A percentile compares a stretch with the other conserved stretches of the same genome.
Conservation (phyloP, 2,113 vertebrate species). For the Notothenia rossii region DNA sequence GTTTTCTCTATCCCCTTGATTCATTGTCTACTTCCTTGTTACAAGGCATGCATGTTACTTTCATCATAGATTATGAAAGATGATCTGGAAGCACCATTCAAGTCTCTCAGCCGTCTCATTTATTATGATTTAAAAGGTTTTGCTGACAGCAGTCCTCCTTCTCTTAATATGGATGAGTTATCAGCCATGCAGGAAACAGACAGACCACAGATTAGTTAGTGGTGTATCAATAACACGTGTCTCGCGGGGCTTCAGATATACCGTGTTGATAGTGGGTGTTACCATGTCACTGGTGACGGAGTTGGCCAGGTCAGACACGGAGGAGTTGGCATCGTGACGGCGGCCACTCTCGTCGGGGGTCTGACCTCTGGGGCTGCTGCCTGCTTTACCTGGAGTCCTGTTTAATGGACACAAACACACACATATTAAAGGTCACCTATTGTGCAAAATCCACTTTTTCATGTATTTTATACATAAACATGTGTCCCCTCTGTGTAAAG, state of each 20-base stretch:
- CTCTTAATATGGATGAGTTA: conserved; percentile 36
- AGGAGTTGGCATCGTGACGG: conserved; percentile 90
- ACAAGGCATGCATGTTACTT: conserved; percentile 23
- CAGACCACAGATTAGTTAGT: conserved; percentile 5
- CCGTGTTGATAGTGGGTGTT: conserved; percentile 52
- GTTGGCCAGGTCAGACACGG: conserved; percentile 96
- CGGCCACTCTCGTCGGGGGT: conserved; percentile 87
- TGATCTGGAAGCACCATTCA: conserved; percentile 31
- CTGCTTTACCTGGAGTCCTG: conserved; percentile 89
- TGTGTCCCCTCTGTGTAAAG: too few relatives aligned
- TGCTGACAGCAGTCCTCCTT: conserved; percentile 34
- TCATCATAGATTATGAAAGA: conserved; percentile 43
- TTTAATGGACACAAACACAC: conserved; percentile 50
- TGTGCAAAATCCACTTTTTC: too few relatives aligned
- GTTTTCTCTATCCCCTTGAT: not conserved
- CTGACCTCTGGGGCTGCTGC: conserved; percentile 88
- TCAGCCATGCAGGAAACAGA: conserved; percentile 31
- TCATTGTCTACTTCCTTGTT: conserved; percentile 19
- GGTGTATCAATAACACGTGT: conserved; percentile 15
- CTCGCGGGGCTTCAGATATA: not conserved
- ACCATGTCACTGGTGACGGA: conserved; percentile 99
- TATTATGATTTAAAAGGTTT: conserved; percentile 54
- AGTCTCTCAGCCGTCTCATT: conserved; percentile 45
- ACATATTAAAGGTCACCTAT: not conserved
- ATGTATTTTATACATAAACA: too few relatives aligned